phyloP scores from a whole-genome alignment of 2,113 vertebrate species.

The Zootoca vivipara region DNA sequence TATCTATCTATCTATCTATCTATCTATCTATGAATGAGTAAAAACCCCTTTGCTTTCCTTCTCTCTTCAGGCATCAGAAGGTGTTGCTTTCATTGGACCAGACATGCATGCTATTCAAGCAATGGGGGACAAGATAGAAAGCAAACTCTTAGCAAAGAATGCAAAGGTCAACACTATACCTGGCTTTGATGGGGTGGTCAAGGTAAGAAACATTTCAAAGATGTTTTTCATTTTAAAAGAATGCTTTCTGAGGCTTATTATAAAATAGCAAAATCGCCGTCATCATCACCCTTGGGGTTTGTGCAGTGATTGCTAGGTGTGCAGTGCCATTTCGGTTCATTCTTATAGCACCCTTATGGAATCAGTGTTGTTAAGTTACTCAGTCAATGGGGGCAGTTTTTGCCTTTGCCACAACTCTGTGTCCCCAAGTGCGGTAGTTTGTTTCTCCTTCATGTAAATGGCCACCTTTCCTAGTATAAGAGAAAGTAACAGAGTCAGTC shows the following conservation, averaged over 20 bases:
- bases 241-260: neutral
- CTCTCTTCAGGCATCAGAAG: conserved; percentile 87
- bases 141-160: conserved; percentile 95
- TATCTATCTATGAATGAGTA: too few species aligned
- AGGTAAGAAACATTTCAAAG: conserved; percentile 81
- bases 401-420: neutral
- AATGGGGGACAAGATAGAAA: conserved; percentile 98
- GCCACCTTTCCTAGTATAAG: neutral
- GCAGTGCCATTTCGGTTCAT: neutral
- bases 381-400: neutral
- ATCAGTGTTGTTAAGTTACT: neutral
- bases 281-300: neutral
- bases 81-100: conserved; percentile 94
- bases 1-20: too few species aligned
- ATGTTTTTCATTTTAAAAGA: neutral
- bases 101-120: conserved; percentile 92
- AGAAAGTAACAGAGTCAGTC: neutral
- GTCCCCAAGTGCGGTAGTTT: neutral
- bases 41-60: conserved; percentile 77
- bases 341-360: neutral
- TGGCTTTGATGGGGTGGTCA: conserved; percentile 95
- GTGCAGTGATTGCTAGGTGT: neutral
- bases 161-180: conserved; percentile 97
- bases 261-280: neutral
- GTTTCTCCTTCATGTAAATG: neutral